Conservation (phyloP, 2,888 invertebrate species). For the Ennomos quercinarius region DNA sequence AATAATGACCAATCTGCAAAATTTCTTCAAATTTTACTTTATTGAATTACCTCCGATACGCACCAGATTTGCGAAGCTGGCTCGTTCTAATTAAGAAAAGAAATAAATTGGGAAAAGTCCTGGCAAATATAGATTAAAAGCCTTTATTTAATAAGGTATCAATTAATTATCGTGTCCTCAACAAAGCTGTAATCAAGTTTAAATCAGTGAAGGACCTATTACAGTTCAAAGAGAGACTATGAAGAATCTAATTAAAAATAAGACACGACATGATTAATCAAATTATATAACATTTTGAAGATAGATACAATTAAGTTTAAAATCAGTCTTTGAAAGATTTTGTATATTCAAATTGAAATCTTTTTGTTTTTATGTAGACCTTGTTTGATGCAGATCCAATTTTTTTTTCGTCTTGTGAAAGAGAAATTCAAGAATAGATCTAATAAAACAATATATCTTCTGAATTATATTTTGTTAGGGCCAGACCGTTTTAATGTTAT, state of each 20-base stretch:
- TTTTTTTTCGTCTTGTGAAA: no score
- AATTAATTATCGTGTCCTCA: constrained; percentile 39
- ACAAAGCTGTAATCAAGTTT: constrained; percentile 37
- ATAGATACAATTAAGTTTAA: no score
- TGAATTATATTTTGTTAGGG: no score
- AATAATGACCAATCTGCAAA: constrained; percentile 1
- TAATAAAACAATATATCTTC: no score
- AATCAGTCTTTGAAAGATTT: neutral
- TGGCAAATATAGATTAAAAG: constrained; percentile 31
- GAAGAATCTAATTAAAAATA: constrained; percentile 23
- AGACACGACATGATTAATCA: neutral
- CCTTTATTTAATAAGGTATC: constrained; percentile 36
- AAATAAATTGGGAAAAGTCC: constrained; percentile 24
- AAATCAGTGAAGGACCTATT: constrained; percentile 31
- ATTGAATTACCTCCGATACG: constrained; percentile 9
- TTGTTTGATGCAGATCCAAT: no score
- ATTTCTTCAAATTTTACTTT: neutral
- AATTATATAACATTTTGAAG: no score
- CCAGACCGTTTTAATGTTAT: no score
- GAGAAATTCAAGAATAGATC: no score
- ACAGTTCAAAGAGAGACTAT: constrained; percentile 23
- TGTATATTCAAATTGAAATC: neutral
- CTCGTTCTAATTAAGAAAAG: constrained; percentile 14
- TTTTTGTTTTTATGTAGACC: no score
- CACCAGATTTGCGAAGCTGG: constrained; percentile 7